Evolutionary conservation across 2,797 vertebrate genomes (phyloP), one percentile per base, ranked within the genome.

Genomic region (Stomatorhinus walkeri): DNA sequence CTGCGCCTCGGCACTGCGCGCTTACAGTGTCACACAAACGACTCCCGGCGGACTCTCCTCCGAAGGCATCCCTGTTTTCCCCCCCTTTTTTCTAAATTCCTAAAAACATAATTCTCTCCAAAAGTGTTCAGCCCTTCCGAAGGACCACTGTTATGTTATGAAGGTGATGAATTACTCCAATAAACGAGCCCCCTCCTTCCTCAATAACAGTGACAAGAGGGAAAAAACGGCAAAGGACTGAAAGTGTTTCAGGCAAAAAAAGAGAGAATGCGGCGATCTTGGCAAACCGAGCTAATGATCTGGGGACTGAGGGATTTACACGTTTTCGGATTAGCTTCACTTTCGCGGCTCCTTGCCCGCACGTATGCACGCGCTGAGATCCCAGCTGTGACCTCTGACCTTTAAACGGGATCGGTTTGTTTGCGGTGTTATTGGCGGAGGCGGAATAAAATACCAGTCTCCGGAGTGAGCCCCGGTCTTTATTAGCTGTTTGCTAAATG

Each of bases 101-200:
- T 95, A 94, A 96, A 85, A 96, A 96, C 96, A 97, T 97, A 97
- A 97, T 98, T 98, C 96, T 97, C 94, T 95, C 96, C 95, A 94
- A 96, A 97, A 98, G 97, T 96, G 96, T 96, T 97, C 95, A 90
- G 94, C 91, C 93, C 94, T 96, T 94, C 94, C 91, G 93, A 96
- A 96, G 95, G 96, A 96, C 93, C 95, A 93, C 94, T 91, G 97
- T 98, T 97, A 96, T 91, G 97, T 98, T 97, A 96, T 97, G 96
- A 96, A 95, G 95, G 96, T 98, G 98, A 99, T 99, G 97, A 98
- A 99, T 99, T 96, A 97, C 97, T 96, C 97, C 96, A 97, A 99
- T 98, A 98, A 98, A 97, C 76, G 28, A 94, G 94, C 95, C 79
- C 79, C 36, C 32, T 56, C 85, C 84, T 91, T 90, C 89, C 90